Evolutionary conservation across 23 tunicate species (phyloP).

Genomic region (Diplosoma virens): DNA sequence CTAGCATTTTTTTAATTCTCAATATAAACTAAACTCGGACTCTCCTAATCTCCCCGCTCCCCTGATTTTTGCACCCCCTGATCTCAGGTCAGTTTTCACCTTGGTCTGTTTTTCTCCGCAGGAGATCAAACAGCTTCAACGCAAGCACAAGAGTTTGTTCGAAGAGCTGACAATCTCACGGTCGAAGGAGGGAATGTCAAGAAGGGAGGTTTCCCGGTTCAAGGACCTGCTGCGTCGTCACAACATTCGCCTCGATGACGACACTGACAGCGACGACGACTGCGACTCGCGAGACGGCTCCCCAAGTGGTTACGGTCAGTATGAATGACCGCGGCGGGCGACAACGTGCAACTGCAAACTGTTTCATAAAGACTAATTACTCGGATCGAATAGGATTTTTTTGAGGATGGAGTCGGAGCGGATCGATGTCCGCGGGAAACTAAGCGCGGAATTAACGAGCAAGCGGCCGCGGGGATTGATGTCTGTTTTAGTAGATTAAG

Average conservation of each 20-base stretch:
- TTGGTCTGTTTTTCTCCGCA: background rate
- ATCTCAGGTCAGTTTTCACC: too few relatives aligned
- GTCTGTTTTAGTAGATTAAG: too few relatives aligned
- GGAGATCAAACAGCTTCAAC: slow-evolving; percentile 44
- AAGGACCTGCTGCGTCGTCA: slow-evolving; percentile 46
- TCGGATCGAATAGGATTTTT: too few relatives aligned
- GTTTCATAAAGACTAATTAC: too few relatives aligned
- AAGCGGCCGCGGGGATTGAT: too few relatives aligned
- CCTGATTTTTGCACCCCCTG: too few relatives aligned
- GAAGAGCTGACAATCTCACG: slow-evolving; percentile 60
- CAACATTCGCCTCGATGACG: slow-evolving; percentile 23
- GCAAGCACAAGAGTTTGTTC: slow-evolving; percentile 50
- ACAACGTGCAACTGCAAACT: background rate
- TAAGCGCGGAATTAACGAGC: too few relatives aligned
- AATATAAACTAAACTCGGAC: too few relatives aligned
- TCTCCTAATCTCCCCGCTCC: too few relatives aligned
- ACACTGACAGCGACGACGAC: background rate
- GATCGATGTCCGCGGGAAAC: too few relatives aligned
- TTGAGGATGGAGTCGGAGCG: too few relatives aligned
- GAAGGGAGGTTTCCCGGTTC: slow-evolving; percentile 51
- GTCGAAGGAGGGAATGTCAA: slow-evolving; percentile 48
- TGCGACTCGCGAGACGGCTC: background rate
- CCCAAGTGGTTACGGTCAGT: slow-evolving; percentile 36
- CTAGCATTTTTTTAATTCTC: too few relatives aligned
- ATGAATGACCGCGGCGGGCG: background rate